These are phyloP conservation scores for Lacanobia oleracea DNA, from an alignment of 2,888 invertebrate species.

Conservation along the genomic window DNA sequence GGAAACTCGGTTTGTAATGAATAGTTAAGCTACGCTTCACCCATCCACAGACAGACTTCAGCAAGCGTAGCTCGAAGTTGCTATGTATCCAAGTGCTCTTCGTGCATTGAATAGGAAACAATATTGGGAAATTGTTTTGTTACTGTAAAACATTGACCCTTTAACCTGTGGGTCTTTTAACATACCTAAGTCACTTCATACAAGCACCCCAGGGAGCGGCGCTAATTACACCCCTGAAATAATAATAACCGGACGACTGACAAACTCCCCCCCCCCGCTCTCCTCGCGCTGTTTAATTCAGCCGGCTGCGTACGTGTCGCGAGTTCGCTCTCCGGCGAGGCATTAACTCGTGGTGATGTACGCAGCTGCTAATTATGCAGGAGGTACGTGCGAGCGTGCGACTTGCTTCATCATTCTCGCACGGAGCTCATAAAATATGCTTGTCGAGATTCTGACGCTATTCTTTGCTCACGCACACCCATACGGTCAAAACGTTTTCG, in stretches of 20 bases:
- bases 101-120: too few species aligned
- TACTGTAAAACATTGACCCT: not conserved
- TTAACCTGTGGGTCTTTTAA: not conserved
- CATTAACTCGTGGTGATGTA: constrained; percentile 12
- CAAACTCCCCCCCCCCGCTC: not conserved
- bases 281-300: constrained; percentile 38
- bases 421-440: not conserved
- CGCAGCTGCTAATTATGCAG: constrained; percentile 33
- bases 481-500: too few species aligned
- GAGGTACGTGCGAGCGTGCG: not conserved
- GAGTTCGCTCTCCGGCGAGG: constrained; percentile 9
- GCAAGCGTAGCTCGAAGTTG: too few species aligned
- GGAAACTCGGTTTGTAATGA: too few species aligned
- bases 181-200: not conserved
- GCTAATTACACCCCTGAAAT: constrained; percentile 54
- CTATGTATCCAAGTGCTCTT: too few species aligned
- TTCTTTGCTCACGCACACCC: too few species aligned
- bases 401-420: not conserved
- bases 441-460: not conserved
- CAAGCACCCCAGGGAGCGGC: not conserved
- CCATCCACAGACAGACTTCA: too few species aligned
- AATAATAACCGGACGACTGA: constrained; percentile 41
- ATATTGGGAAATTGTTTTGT: too few species aligned
- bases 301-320: constrained; percentile 13
- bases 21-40: too few species aligned